These are phyloP conservation scores for Scrobipalpa atriplicella DNA, from an alignment of 2,888 invertebrate species.

Conservation along the genomic window DNA sequence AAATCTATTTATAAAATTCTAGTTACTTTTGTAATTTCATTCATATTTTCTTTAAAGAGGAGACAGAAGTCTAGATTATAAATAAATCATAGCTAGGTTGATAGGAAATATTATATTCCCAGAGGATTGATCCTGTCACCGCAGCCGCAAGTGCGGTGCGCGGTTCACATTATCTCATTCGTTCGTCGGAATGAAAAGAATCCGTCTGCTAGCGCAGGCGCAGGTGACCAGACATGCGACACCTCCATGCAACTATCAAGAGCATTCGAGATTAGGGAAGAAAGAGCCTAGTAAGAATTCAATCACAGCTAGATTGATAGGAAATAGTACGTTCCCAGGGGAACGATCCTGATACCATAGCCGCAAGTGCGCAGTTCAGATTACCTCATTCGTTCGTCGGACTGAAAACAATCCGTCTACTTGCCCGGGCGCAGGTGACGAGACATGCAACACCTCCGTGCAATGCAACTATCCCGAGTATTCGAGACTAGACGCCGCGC, in stretches of 20 bases:
- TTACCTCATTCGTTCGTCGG: not conserved
- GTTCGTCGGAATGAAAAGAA: slow-evolving; percentile 12
- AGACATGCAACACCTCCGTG: slow-evolving; percentile 9
- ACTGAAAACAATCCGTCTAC: slow-evolving; percentile 14
- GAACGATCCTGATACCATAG: not conserved
- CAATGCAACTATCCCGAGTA: slow-evolving; percentile 13
- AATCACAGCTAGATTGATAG: not conserved
- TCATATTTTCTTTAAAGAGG: too few relatives aligned
- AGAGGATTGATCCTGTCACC: not conserved
- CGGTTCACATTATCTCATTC: slow-evolving; percentile 1
- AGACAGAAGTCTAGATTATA: too few relatives aligned
- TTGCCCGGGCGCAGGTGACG: slow-evolving; percentile 18
- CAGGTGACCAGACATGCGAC: slow-evolving; percentile 16
- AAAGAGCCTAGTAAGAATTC: too few relatives aligned
- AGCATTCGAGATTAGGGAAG: slow-evolving; percentile 10
- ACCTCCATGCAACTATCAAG: slow-evolving; percentile 12
- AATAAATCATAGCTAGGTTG: too few relatives aligned
- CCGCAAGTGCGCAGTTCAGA: not conserved
- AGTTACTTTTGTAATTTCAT: too few relatives aligned
- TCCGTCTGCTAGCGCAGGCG: slow-evolving; percentile 12
- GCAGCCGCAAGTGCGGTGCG: not conserved
- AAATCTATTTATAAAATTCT: too few relatives aligned
- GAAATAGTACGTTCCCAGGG: not conserved
- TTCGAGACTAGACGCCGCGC: slow-evolving; percentile 9
- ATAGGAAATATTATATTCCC: not conserved